These are phyloP conservation scores for Dinocampus coccinellae DNA, from an alignment of 2,888 invertebrate genomes.

Conservation along the genomic window DNA sequence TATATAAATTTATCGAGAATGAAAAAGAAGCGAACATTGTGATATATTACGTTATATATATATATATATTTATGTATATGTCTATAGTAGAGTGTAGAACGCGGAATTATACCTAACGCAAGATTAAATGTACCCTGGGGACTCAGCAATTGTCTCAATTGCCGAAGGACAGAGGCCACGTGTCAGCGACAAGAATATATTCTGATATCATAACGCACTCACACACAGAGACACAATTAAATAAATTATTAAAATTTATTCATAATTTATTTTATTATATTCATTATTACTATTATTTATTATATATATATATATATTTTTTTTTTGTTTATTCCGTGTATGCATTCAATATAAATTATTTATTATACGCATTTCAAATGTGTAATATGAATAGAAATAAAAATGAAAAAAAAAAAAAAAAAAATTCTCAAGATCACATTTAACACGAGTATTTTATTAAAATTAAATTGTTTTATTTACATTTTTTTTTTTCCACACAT, in stretches of 20 bases:
- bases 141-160: conserved; percentile 49
- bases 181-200: conserved; percentile 32
- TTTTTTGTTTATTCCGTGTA: neutral
- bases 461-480: too few species aligned
- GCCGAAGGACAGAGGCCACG: conserved; percentile 48
- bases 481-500: too few species aligned
- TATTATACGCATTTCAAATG: neutral
- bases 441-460: too few species aligned
- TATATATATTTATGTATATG: too few species aligned
- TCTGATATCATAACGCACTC: conserved; percentile 30
- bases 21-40: neutral
- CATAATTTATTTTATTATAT: neutral
- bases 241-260: conserved; percentile 27
- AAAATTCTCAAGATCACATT: too few species aligned
- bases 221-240: conserved; percentile 30
- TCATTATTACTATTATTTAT: neutral
- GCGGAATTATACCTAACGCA: conserved; percentile 46
- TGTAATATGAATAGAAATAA: too few species aligned
- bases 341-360: conserved; percentile 5
- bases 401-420: neutral
- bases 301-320: conserved; percentile 11
- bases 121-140: conserved; percentile 45
- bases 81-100: too few species aligned
- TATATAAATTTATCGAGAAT: neutral
- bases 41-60: neutral